Percentiles rank a stretch among this genome's conserved stretches.
Conservation (phyloP, 2,113 vertebrate genomes). For the Marmota flaviventris region DNA sequence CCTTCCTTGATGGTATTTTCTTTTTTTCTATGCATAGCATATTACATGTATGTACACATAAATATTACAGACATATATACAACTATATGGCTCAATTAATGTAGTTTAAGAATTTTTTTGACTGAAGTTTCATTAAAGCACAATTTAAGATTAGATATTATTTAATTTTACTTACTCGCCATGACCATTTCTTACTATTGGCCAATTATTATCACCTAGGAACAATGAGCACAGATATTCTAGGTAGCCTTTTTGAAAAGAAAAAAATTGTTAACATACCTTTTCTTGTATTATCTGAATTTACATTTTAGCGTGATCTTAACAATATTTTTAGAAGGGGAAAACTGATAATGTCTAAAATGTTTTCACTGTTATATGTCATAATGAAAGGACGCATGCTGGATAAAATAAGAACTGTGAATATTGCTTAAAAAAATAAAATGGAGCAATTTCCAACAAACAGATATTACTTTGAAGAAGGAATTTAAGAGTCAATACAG, state of each 20-base stretch:
- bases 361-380: background rate
- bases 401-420: background rate
- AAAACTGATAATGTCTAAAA: background rate
- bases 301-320: background rate
- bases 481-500: background rate
- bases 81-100: background rate
- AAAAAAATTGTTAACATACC: background rate
- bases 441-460: background rate
- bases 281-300: background rate
- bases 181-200: background rate
- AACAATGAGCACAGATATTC: background rate
- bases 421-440: background rate
- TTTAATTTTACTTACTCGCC: constrained; percentile 20
- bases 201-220: background rate
- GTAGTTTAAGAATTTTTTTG: background rate
- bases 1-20: background rate
- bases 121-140: background rate
- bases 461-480: background rate
- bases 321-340: background rate
- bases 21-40: background rate
- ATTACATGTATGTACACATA: background rate
- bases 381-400: background rate
- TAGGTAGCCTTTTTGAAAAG: background rate
- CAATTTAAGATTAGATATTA: background rate
- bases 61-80: background rate